Conservation (phyloP, 1,140 invertebrate species). For the Drosophila lini region DNA sequence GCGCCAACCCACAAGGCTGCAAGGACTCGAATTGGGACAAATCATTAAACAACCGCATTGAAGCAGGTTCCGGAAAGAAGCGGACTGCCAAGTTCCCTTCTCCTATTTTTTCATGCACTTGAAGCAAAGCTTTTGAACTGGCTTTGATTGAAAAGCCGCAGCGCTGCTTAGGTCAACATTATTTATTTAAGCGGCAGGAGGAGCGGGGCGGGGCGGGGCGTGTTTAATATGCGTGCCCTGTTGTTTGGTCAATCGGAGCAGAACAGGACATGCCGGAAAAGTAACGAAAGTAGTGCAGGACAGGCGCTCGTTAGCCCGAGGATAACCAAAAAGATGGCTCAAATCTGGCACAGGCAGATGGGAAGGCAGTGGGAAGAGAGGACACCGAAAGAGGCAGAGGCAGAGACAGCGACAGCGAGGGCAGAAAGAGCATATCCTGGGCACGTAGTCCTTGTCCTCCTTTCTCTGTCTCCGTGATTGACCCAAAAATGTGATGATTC, state of each 20-base stretch:
- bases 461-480: conserved; percentile 60
- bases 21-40: conserved; percentile 46
- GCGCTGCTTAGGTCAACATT: conserved; percentile 67
- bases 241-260: conserved; percentile 80
- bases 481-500: conserved; percentile 80
- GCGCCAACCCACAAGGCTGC: conserved; percentile 3
- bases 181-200: conserved; percentile 65
- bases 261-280: conserved; percentile 54
- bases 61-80: background rate
- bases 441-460: conserved; percentile 66
- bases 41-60: conserved; percentile 60
- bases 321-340: conserved; percentile 40
- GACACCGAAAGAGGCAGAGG: conserved; percentile 5
- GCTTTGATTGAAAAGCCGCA: conserved; percentile 70
- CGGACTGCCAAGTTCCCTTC: conserved; percentile 32
- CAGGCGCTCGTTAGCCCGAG: conserved; percentile 60
- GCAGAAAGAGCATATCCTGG: conserved; percentile 41
- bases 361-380: conserved; percentile 3
- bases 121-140: conserved; percentile 25
- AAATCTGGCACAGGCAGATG: conserved; percentile 52
- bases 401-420: background rate
- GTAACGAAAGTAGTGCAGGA: conserved; percentile 52
- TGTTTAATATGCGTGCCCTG: conserved; percentile 75
- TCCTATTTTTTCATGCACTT: conserved; percentile 33
- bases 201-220: background rate